Conservation (phyloP, 2,888 invertebrate genomes). For the Nebria brevicollis region DNA sequence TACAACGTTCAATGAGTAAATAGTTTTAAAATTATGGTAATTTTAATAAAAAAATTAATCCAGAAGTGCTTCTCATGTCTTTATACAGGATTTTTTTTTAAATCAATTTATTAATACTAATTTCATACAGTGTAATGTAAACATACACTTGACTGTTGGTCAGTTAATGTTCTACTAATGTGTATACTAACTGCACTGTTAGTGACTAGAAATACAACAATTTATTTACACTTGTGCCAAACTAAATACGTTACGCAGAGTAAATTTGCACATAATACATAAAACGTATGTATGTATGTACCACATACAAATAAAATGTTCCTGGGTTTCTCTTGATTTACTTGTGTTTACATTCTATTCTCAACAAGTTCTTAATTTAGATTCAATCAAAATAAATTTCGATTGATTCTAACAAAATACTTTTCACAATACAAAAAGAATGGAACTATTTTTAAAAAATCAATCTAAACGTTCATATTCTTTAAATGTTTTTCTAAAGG, state of each 20-base stretch:
- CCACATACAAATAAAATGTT: neutral
- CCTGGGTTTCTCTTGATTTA: neutral
- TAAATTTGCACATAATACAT: neutral
- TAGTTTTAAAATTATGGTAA: too few relatives aligned
- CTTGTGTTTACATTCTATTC: neutral
- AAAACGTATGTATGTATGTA: neutral
- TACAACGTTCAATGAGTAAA: too few relatives aligned
- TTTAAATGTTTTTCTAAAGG: too few relatives aligned
- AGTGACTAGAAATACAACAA: neutral
- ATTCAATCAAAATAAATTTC: neutral
- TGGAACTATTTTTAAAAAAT: neutral
- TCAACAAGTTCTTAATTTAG: constrained; percentile 1
- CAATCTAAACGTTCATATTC: too few relatives aligned
- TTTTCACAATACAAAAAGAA: neutral
- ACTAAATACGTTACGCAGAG: neutral
- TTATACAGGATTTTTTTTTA: too few relatives aligned
- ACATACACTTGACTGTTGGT: too few relatives aligned
- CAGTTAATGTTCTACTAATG: too few relatives aligned
- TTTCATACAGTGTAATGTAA: too few relatives aligned
- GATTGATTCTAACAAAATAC: neutral
- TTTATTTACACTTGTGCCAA: neutral
- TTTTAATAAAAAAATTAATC: too few relatives aligned
- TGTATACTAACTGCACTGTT: neutral
- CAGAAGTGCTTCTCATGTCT: too few relatives aligned
- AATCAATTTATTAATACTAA: too few relatives aligned